Conservation (phyloP, 2,113 vertebrate genomes). For the Athene noctua region DNA sequence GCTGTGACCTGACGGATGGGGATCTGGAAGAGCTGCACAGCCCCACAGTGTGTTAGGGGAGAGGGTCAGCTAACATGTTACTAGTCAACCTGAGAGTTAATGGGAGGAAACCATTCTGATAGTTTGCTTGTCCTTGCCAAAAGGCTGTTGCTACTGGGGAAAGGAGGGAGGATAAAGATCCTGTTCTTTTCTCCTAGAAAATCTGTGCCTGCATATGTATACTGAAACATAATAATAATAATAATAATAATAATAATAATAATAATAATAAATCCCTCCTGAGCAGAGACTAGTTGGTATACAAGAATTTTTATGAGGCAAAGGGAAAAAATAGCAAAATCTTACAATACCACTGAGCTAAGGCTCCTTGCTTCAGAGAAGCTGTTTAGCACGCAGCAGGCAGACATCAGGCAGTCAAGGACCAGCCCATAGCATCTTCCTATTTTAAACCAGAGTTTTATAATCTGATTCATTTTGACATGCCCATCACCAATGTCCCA, state of each 20-base stretch:
- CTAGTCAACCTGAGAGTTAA: not conserved
- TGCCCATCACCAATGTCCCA: not conserved
- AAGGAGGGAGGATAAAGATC: not conserved
- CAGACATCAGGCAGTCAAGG: slow-evolving; percentile 14
- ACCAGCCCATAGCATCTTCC: not conserved
- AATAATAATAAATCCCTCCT: not conserved
- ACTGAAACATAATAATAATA: not conserved
- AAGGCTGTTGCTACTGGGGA: not conserved
- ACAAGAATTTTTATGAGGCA: not conserved
- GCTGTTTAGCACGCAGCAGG: not conserved
- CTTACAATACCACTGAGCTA: not conserved
- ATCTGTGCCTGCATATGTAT: not conserved
- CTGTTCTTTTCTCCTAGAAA: not conserved
- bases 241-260: too few species aligned
- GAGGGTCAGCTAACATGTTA: not conserved
- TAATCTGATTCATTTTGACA: slow-evolving; percentile 9
- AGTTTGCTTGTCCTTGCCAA: not conserved
- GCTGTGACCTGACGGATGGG: not conserved
- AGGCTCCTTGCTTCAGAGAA: not conserved
- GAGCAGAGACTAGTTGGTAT: not conserved
- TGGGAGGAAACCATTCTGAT: not conserved
- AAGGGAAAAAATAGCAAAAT: not conserved
- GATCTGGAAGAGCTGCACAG: accelerated
- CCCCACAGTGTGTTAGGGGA: accelerated
- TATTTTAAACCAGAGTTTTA: not conserved